Conservation (phyloP, 1,140 invertebrate species). For the Megalonaias nervosa region DNA sequence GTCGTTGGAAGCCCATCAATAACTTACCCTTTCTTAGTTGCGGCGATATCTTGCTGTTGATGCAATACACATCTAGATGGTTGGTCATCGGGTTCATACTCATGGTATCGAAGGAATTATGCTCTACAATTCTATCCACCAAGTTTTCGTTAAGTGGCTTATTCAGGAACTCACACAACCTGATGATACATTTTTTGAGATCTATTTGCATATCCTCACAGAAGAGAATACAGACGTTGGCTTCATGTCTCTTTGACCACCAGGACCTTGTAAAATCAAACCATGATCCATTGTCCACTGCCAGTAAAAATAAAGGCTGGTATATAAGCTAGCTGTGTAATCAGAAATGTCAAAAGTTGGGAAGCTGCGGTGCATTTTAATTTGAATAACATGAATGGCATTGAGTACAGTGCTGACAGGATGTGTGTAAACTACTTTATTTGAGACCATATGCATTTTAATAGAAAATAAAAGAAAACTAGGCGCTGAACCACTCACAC, state of each 20-base stretch:
- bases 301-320: slow-evolving; percentile 6
- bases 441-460: too few species aligned
- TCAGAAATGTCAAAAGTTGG: too few species aligned
- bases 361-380: too few species aligned
- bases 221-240: slow-evolving; percentile 85
- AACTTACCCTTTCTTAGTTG: slow-evolving; percentile 61
- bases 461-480: too few species aligned
- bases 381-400: too few species aligned
- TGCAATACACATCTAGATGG: slow-evolving; percentile 72
- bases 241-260: slow-evolving; percentile 81
- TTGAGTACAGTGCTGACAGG: too few species aligned
- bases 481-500: too few species aligned
- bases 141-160: slow-evolving; percentile 63
- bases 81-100: slow-evolving; percentile 82
- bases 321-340: too few species aligned
- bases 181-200: slow-evolving; percentile 43
- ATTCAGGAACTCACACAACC: slow-evolving; percentile 72
- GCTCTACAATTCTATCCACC: slow-evolving; percentile 64
- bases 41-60: slow-evolving; percentile 62
- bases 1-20: too few species aligned
- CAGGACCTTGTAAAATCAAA: slow-evolving; percentile 66
- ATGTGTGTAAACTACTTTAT: too few species aligned
- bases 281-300: slow-evolving; percentile 68
- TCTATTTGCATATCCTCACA: slow-evolving; percentile 81
- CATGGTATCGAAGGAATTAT: slow-evolving; percentile 77